Evolutionary conservation across 2,888 invertebrate species (phyloP).

Genomic region (Limenitis camilla): DNA sequence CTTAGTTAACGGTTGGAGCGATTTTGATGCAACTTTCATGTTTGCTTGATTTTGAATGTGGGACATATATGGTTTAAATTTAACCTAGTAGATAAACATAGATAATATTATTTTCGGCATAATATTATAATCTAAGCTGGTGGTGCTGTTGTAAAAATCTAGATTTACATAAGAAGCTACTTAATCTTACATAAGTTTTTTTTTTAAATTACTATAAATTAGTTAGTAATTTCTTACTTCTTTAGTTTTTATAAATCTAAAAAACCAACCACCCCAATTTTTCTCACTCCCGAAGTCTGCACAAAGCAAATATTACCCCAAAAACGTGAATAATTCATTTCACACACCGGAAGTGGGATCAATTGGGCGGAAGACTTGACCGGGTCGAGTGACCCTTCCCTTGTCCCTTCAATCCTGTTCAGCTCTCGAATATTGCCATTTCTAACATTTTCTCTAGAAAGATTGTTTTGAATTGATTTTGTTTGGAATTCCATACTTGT

Average conservation of each 20-base stretch:
- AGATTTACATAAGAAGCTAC: too few relatives aligned
- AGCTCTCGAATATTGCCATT: constrained; percentile 38
- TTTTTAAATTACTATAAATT: too few relatives aligned
- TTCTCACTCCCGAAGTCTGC: neutral
- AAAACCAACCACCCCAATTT: neutral
- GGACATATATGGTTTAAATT: too few relatives aligned
- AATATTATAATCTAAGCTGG: too few relatives aligned
- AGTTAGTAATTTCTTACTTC: too few relatives aligned
- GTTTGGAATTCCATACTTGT: neutral
- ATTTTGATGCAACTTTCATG: too few relatives aligned
- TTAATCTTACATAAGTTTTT: too few relatives aligned
- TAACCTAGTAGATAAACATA: too few relatives aligned
- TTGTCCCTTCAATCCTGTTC: constrained; percentile 49
- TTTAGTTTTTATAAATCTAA: neutral
- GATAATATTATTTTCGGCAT: too few relatives aligned
- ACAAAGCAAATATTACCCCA: constrained; percentile 22
- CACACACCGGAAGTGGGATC: constrained; percentile 36
- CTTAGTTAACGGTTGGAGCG: too few relatives aligned
- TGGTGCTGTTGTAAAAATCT: too few relatives aligned
- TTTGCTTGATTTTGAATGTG: too few relatives aligned
- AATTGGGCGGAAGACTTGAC: constrained; percentile 68
- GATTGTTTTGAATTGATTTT: neutral
- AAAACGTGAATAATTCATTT: constrained; percentile 33
- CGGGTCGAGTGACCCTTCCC: constrained; percentile 64
- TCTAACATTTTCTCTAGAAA: constrained; percentile 2